Base-by-base conservation (phyloP, 2,888 invertebrate species). In the Chrysolina oricalcia region DNA sequence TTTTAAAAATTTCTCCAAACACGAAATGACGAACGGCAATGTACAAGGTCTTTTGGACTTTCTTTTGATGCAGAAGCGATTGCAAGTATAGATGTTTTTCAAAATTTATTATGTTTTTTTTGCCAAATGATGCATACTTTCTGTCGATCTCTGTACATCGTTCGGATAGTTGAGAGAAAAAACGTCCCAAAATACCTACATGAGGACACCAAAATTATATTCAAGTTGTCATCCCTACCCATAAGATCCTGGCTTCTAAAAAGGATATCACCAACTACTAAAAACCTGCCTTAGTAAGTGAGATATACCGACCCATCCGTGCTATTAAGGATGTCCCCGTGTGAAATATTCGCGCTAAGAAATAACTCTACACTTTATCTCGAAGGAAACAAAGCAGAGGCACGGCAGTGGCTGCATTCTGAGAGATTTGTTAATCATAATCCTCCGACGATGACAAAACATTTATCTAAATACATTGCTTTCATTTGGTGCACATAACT, bases 341-440 rank as follows among this genome's bases (percentile, higher is more conserved):
- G 53, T 53, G 53, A 66, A 46, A 66, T 23, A 35, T 35, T 40
- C 10, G 15, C n/a, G 19, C 40, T 23, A 40, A 63, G 63, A 27
- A 17, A 63, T 27, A 15, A 66, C 21, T 41, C 35, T 65, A 43
- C 46, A 63, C 6, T 48, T 23, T 67, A 66, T 66, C 43, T 66
- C 41, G 27, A 21, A 35, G 19, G 17, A 19, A 50, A 35, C 35
- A 67, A 67, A 50, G 67, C 63, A 73, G 64, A 27, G 50, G 48
- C 67, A 67, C 35, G 46, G 64, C 35, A 43, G 35, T 70, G 50
- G 73, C 70, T 69, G 78, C 75, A 73, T 78, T 74, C 74, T 73
- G 78, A 81, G 80, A 81, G 82, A 83, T 82, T 83, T 84, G 84
- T 84, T 82, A 81, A 84, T 83, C 80, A 81, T 77, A 77, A 78